Evolutionary conservation across 2,797 vertebrate species (phyloP).

Genomic region (Podarcis lilfordi): DNA sequence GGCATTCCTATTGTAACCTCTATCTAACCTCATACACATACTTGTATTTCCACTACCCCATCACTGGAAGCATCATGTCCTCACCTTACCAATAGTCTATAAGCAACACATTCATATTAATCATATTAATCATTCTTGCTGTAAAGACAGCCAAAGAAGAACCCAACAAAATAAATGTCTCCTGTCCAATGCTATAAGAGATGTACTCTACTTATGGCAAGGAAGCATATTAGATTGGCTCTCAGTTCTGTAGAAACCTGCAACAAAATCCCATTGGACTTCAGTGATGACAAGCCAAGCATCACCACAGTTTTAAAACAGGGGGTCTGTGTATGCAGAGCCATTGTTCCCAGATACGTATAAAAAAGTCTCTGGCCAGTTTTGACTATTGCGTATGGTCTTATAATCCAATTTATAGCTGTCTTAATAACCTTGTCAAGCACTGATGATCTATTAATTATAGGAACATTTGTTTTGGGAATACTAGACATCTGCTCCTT

Average conservation of each 20-base stretch:
- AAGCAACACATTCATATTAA: neutral
- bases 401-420: constrained; percentile 46
- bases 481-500: constrained; percentile 38
- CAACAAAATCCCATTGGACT: neutral
- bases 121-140: neutral
- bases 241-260: neutral
- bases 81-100: neutral
- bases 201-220: neutral
- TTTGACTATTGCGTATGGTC: constrained; percentile 41
- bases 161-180: neutral
- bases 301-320: neutral
- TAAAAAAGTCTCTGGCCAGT: constrained; percentile 37
- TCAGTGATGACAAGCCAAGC: neutral
- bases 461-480: constrained; percentile 41
- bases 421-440: constrained; percentile 42
- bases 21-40: neutral
- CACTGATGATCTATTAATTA: constrained; percentile 50
- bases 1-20: neutral
- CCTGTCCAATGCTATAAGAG: neutral
- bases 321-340: neutral
- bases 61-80: neutral
- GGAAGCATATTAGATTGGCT: neutral
- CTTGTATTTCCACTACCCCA: neutral
- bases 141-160: neutral
- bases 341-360: neutral